These are phyloP conservation scores for Acromyrmex echinatior DNA, from an alignment of 1,140 invertebrate species.

Conservation along the genomic window DNA sequence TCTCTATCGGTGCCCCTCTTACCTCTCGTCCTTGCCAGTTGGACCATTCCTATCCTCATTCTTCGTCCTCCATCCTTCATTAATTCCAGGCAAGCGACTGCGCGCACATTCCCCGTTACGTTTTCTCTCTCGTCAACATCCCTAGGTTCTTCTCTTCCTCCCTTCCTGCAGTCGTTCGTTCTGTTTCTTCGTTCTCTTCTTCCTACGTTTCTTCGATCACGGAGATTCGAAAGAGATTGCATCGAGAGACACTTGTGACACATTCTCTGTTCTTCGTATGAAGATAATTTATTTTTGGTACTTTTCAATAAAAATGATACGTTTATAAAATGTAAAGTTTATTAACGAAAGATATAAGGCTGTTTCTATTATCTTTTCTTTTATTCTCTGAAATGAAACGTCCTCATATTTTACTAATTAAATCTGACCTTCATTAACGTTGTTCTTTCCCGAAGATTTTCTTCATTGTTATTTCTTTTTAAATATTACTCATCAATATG, in stretches of 20 bases:
- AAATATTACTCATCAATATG: conserved; percentile 19
- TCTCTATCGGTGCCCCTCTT: conserved; percentile 69
- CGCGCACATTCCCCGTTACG: conserved; percentile 72
- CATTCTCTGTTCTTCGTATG: neutral
- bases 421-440: neutral
- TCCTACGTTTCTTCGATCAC: conserved; percentile 48
- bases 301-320: neutral
- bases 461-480: neutral
- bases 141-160: neutral
- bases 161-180: neutral
- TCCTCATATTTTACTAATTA: neutral
- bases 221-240: conserved; percentile 37
- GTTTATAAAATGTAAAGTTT: conserved; percentile 34
- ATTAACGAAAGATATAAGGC: neutral
- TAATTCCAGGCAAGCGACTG: conserved; percentile 73
- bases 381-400: neutral
- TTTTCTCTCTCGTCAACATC: conserved; percentile 60
- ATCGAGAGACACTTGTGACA: neutral
- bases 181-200: conserved; percentile 48
- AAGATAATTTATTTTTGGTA: conserved; percentile 20
- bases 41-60: conserved; percentile 77
- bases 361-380: no score
- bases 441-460: neutral
- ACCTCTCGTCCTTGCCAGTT: conserved; percentile 51
- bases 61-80: conserved; percentile 75